Evolutionary conservation across 2,888 invertebrate species (phyloP), one percentile per base, ranked within the genome.

Genomic region (Calameuta idolon): DNA sequence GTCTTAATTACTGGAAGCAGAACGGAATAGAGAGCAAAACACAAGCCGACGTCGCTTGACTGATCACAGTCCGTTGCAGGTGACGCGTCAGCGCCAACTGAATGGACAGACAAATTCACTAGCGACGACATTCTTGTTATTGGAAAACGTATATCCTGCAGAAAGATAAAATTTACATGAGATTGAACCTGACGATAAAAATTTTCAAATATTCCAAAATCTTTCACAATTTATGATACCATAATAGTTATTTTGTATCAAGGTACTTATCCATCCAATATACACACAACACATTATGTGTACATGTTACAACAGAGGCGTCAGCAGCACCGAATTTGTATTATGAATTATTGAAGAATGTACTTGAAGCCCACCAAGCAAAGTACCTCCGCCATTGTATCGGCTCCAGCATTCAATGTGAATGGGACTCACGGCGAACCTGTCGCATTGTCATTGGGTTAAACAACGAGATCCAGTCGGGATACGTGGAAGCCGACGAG

Each of bases 371-470:
- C 82, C 81, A 83, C 82, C 79, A 76, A 76, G 77, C 40, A 79
- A 71, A 71, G 71, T 71, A 71, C 79, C 75, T 74, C 79, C 73
- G 73, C 75, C 83, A 87, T 87, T 89, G 86, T 88, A 82, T 80
- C 75, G 81, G 37, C 34, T 69, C 82, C 78, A 82, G 76, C 81
- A 79, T 81, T 81, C 81, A 79, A 75, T 81, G 80, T 84, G 80
- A 83, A 85, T 81, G 82, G 85, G 12, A 71, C 71, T 71, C 83
- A 83, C 85, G 86, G 83, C 85, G 80, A 86, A 84, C 83, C 85
- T 84, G 79, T 83, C 82, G 88, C 86, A 89, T 91, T 91, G 90
- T 90, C 89, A 89, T 88, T 82, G 83, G 85, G 86, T 90, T 90
- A 90, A 90, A 90, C 89, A 90, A 89, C 87, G 85, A 79, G 82